Evolutionary conservation across 2,888 invertebrate genomes (phyloP), one percentile per base, ranked within the genome.

Genomic region (Nemotelus pantherinus): DNA sequence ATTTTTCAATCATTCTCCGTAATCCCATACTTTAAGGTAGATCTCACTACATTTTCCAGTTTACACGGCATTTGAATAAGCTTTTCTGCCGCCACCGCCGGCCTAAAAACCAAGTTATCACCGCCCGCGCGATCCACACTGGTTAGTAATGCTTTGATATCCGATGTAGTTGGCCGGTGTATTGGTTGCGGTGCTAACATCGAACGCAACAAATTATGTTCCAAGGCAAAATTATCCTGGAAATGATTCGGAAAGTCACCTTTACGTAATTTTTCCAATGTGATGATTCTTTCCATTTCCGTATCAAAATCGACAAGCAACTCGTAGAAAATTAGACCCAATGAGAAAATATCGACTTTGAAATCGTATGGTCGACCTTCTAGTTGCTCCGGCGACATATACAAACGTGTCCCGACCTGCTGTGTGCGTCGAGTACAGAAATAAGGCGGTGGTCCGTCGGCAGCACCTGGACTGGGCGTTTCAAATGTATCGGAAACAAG

Each of bases 351-450:
- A 87, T 98, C 98, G 76, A 98, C 97, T 87, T 97, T 97, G 87
- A 93, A 94, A 84, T 93, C 93, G 85, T 96, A 96, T 1, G 91
- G 90, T 55, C 90, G 89, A 0, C 94, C 93, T 9, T 89, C 88
- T 47, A 93, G 88, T 88, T 98, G 98, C 85, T 99, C 99, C 1
- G 99, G 99, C 57, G 98, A 97, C 99, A 99, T 99, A 87, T 99
- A 99, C 2, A 98, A 89, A 80, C 94, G 93, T 0, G 99, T 99
- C 44, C 99, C 93, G 79, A 92, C 93, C 86, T 89, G 89, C 84
- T 90, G 89, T 0, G 93, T 93, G 81, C 92, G 92, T 0, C 89
- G 85, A 7, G 47, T 60, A 43, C 55, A 43, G 45, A 53, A 70
- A 5, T 39, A 41, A 9, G 68, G 57, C n/a, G 76, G 68, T n/a